Evolutionary conservation across 2,888 invertebrate species (phyloP).

Genomic region (Andrena bucephala): DNA sequence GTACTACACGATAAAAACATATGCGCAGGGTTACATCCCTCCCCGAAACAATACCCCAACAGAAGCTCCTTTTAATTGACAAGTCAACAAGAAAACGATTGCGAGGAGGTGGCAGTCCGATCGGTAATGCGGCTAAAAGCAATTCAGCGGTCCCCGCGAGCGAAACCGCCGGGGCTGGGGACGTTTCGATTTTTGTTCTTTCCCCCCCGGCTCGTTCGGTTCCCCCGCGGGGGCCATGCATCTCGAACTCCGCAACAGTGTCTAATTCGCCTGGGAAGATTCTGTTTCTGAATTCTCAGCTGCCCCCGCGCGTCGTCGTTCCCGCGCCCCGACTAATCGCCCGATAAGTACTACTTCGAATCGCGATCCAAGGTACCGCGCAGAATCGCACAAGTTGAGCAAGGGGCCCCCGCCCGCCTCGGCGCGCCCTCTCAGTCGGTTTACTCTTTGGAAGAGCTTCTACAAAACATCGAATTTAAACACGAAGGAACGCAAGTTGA

Average conservation of each 20-base stretch:
- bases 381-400: constrained; percentile 62
- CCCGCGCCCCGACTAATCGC: background rate
- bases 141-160: background rate
- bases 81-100: constrained; percentile 8
- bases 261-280: too few species aligned
- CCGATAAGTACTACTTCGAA: constrained; percentile 42
- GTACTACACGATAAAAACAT: constrained; percentile 8
- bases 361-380: constrained; percentile 47
- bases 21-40: constrained; percentile 2
- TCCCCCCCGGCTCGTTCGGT: too few species aligned
- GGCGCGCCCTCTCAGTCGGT: constrained; percentile 52
- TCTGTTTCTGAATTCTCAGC: background rate
- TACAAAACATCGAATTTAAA: constrained; percentile 55
- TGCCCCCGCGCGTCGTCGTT: constrained; percentile 15
- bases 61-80: constrained; percentile 14
- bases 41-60: constrained; percentile 27
- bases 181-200: too few species aligned
- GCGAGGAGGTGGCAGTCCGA: constrained; percentile 2
- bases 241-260: too few species aligned
- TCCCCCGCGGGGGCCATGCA: too few species aligned
- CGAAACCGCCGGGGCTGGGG: too few species aligned
- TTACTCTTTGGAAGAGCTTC: constrained; percentile 59
- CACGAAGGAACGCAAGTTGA: constrained; percentile 50
- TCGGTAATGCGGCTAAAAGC: background rate
- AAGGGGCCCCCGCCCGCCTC: constrained; percentile 38